These are phyloP conservation scores for Orientallactaga sibirica DNA, from an alignment of 2,797 vertebrate species.

Conservation along the genomic window DNA sequence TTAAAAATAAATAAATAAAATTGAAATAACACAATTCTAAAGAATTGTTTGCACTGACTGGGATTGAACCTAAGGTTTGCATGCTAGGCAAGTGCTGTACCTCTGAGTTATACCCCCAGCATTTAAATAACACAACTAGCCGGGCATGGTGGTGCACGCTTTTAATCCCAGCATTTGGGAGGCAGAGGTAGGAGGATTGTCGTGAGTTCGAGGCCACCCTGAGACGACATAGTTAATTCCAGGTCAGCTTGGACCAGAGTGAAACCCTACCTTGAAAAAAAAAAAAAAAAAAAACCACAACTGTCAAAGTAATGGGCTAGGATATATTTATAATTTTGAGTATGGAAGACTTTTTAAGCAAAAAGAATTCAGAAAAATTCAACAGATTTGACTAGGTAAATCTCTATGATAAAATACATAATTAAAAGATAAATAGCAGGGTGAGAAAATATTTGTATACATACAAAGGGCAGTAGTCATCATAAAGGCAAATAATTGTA, in stretches of 20 bases:
- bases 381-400: background rate
- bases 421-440: background rate
- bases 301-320: background rate
- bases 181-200: too few relatives aligned
- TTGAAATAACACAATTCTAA: too few relatives aligned
- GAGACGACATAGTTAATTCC: too few relatives aligned
- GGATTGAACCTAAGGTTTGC: too few relatives aligned
- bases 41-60: too few relatives aligned
- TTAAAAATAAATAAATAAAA: background rate
- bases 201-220: too few relatives aligned
- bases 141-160: too few relatives aligned
- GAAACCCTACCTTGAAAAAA: too few relatives aligned
- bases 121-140: background rate
- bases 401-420: constrained; percentile 13
- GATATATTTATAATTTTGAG: constrained; percentile 11
- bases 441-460: background rate
- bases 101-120: too few relatives aligned
- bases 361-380: background rate
- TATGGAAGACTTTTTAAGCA: background rate
- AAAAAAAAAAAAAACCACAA: background rate
- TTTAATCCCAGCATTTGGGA: too few relatives aligned
- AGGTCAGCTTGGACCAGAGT: too few relatives aligned
- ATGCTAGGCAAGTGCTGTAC: too few relatives aligned
- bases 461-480: background rate
- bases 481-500: background rate